Evolutionary conservation across 2,113 vertebrate genomes (phyloP).

Genomic region (Sciurus niger): DNA sequence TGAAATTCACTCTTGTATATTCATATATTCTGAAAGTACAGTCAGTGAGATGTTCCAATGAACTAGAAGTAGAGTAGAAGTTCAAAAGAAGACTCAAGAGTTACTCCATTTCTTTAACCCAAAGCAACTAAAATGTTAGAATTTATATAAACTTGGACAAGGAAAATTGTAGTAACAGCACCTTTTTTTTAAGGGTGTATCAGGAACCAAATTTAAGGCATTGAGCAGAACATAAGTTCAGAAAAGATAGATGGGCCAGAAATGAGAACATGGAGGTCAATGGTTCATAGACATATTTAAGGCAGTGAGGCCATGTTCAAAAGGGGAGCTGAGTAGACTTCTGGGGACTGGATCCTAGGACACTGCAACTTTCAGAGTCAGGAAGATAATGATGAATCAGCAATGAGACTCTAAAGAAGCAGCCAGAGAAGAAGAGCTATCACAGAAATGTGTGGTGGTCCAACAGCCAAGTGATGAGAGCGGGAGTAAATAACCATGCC

Average conservation of each 20-base stretch:
- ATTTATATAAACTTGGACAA: neutral
- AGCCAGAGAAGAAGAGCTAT: neutral
- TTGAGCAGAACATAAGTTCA: too few species aligned
- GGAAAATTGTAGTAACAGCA: neutral
- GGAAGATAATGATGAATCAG: neutral
- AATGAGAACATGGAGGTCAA: neutral
- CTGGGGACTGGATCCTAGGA: too few species aligned
- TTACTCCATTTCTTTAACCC: neutral
- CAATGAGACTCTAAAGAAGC: neutral
- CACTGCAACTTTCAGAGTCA: neutral
- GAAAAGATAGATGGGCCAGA: neutral
- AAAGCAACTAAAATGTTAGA: neutral
- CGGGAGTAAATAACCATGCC: neutral
- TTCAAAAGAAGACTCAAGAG: neutral
- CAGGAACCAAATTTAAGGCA: neutral
- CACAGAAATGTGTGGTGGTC: neutral
- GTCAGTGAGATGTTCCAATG: neutral
- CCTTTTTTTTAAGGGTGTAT: neutral
- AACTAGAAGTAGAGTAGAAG: neutral
- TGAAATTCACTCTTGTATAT: too few species aligned
- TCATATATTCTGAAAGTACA: neutral
- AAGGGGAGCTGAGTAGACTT: neutral
- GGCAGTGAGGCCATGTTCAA: neutral
- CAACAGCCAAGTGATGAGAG: neutral
- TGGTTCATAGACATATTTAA: neutral